Evolutionary conservation across 2,113 vertebrate species (phyloP), one percentile per base, ranked within the genome.

Genomic region (Lanius ludovicianus): DNA sequence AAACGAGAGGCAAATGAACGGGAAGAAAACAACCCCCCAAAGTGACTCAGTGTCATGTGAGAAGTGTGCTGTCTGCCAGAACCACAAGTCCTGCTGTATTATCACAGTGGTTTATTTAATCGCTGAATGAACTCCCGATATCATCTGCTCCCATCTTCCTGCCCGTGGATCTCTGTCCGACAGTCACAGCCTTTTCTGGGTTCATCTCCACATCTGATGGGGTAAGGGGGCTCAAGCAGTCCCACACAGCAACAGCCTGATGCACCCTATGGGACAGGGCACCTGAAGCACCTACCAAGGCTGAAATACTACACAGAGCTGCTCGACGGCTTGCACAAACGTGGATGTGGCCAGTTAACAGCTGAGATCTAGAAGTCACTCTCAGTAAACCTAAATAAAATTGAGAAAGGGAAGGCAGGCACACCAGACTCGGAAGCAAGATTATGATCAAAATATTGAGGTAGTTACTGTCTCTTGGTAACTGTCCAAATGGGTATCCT

Each of bases 11-110:
- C 90, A 86, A 84, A 87, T 21, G 84, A 83, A 73, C 0, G 4
- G 49, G 90, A 59, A 81, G 90, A 74, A 84, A 88, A 83, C 63
- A 84, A 56, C 44, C 47, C 50, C 73, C 46, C 23, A 4, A 1
- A 22, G 62, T 96, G 96, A 95, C 73, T 97, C 93, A 92, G 25
- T 25, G 62, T 93, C 93, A 94, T 69, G 93, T 82, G 90, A 93
- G 76, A 37, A 75, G n/a, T 42, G 50, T n/a, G 52, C 71, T 92
- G 90, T 75, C 85, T 93, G 79, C 69, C 73, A 42, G 75, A 86
- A 68, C 85, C 76, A 46, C 93, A 71, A n/a, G 49, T 56, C 83
- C 80, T 53, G 73, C 64, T 46, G 4, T 13, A 84, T 89, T 71
- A 81, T 90, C 95, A 82, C 65, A 6, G 41, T 18, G 88, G 69